Conservation (phyloP, 2,797 vertebrate species). For the Neosilurus hyrtlii region DNA sequence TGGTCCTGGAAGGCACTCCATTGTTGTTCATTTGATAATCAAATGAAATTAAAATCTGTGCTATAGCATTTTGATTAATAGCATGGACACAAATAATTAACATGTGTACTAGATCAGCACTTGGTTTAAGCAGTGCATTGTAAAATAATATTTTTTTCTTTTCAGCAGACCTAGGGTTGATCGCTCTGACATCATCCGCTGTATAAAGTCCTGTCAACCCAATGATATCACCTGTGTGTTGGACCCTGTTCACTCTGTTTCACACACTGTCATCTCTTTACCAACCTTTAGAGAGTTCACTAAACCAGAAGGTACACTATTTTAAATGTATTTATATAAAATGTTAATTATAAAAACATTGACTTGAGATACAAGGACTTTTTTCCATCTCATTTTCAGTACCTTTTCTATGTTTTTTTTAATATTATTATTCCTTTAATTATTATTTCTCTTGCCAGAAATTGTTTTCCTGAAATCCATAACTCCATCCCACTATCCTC, state of each 20-base stretch:
- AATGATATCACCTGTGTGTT: slow-evolving; percentile 79
- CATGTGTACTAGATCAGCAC: slow-evolving; percentile 26
- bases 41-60: slow-evolving; percentile 34
- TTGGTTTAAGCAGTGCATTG: slow-evolving; percentile 13
- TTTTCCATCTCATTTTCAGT: slow-evolving; percentile 4
- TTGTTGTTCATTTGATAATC: slow-evolving; percentile 58
- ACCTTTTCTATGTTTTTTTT: not conserved
- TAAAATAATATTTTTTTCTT: not conserved
- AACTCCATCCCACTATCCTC: slow-evolving; percentile 76
- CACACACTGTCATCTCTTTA: slow-evolving; percentile 91
- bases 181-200: slow-evolving; percentile 84
- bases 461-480: slow-evolving; percentile 93
- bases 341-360: not conserved
- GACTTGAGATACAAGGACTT: not conserved
- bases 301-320: slow-evolving; percentile 83
- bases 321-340: not conserved
- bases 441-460: slow-evolving; percentile 73
- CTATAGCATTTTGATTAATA: slow-evolving; percentile 1
- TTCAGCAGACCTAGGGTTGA: slow-evolving; percentile 72
- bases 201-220: slow-evolving; percentile 86
- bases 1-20: slow-evolving; percentile 55
- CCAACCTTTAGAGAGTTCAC: slow-evolving; percentile 91
- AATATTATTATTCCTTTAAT: not conserved
- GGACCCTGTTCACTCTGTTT: slow-evolving; percentile 86
- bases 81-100: slow-evolving; percentile 14